These are phyloP conservation scores for Podabrus alpinus DNA, from an alignment of 2,888 invertebrate genomes.

Conservation along the genomic window DNA sequence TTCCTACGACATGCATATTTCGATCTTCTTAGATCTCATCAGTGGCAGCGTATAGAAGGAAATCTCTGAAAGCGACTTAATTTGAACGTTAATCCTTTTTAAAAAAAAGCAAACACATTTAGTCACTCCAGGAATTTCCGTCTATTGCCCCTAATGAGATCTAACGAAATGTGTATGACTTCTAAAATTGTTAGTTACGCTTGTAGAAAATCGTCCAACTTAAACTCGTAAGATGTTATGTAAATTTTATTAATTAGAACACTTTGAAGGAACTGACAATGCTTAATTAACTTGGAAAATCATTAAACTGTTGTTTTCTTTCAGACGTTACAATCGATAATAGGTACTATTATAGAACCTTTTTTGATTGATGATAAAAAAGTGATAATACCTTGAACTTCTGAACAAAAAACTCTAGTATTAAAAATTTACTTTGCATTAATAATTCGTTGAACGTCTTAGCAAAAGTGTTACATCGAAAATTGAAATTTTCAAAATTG, in stretches of 20 bases:
- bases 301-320: background rate
- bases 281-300: background rate
- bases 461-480: background rate
- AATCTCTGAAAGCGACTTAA: too few relatives aligned
- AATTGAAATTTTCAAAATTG: background rate
- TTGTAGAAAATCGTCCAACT: background rate
- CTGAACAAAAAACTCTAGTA: background rate
- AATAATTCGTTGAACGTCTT: background rate
- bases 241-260: background rate
- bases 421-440: background rate
- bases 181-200: background rate
- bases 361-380: background rate
- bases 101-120: too few relatives aligned
- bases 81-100: too few relatives aligned
- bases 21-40: too few relatives aligned
- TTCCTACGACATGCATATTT: too few relatives aligned
- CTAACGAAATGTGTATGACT: too few relatives aligned
- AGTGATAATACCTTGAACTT: background rate
- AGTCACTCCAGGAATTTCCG: too few relatives aligned
- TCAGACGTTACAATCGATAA: background rate
- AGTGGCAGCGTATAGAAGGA: too few relatives aligned
- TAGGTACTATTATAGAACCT: background rate
- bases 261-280: background rate
- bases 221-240: background rate
- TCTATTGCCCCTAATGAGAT: too few relatives aligned